Base-by-base conservation (phyloP, 2,888 invertebrate species). In the Drosophila diplacantha region DNA sequence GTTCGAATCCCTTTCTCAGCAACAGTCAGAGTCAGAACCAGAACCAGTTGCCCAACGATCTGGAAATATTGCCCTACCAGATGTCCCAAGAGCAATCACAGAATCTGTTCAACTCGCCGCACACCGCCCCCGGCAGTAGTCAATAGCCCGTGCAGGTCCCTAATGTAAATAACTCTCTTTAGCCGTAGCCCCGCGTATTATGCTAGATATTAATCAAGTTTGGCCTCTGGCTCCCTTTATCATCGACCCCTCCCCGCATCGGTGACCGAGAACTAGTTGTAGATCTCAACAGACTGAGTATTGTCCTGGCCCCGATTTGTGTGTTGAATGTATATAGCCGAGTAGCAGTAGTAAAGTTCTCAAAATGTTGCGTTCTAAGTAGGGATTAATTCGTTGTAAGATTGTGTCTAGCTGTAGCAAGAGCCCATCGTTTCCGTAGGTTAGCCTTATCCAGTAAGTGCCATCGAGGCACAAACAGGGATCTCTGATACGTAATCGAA, bases 1-100 rank as follows among this genome's bases (percentile, higher is more conserved):
- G 72, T 6, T 24, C 72, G 8, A 81, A 85, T 65, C 75, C 77
- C 11, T 87, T 85, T 58, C 81, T 82, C 54, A 68, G 75, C 51
- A 74, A 81, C 62, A 68, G 56, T 53, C 74, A 73, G 32, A 62
- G 51, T n/a, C 69, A 69, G 38, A 77, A 74, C 64, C 77, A 75
- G 29, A 81, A 76, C 60, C 82, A 84, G 41, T 69, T 87, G 59
- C 79, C 86, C 1, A 85, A 87, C 63, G 88, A 88, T 56, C 69
- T 88, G 61, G 88, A 89, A 56, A 85, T 88, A 44, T 72, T 89
- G 63, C 88, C 89, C 2, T 90, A 88, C 75, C 88, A 89, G 72
- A 85, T 90, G 76, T 86, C 87, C 9, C 87, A 88, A 66, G 88
- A 89, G 63, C 88, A 88, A 77, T 87, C 89, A 20, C 88, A 89